phyloP scores from a whole-genome alignment of 2,113 vertebrate genomes.

The Dissostichus mawsoni region DNA sequence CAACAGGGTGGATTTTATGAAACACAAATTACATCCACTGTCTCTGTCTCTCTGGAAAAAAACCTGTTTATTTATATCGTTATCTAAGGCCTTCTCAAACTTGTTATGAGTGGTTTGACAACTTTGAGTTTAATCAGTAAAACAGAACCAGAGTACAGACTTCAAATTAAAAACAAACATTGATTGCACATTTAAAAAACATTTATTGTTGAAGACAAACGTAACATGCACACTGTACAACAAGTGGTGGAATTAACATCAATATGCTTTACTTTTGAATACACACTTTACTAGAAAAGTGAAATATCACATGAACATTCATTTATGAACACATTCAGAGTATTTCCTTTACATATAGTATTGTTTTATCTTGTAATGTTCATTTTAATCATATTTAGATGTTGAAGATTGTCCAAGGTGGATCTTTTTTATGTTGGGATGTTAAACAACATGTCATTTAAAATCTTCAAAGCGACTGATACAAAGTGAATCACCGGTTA shows the following conservation, averaged over 20 bases:
- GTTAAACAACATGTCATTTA: too few species aligned
- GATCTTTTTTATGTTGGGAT: too few species aligned
- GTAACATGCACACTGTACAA: background rate
- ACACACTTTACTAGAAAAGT: too few species aligned
- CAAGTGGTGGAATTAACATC: background rate
- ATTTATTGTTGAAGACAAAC: constrained; percentile 16
- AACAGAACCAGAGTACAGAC: background rate
- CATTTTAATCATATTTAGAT: too few species aligned
- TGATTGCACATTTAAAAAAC: background rate
- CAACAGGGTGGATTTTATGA: background rate
- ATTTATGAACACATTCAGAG: too few species aligned
- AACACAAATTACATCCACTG: background rate
- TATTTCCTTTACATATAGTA: too few species aligned
- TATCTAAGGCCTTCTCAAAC: constrained; percentile 21
- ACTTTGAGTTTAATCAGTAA: constrained; percentile 30
- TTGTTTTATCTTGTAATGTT: too few species aligned
- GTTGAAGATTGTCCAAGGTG: too few species aligned
- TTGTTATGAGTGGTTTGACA: background rate
- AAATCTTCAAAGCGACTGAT: too few species aligned
- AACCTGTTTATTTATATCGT: background rate
- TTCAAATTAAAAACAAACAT: constrained; percentile 13
- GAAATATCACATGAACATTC: too few species aligned
- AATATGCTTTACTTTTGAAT: background rate
- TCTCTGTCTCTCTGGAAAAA: constrained; percentile 12
- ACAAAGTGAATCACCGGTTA: too few species aligned